Conservation (phyloP, 2,797 vertebrate genomes). For the Meda fulgida region DNA sequence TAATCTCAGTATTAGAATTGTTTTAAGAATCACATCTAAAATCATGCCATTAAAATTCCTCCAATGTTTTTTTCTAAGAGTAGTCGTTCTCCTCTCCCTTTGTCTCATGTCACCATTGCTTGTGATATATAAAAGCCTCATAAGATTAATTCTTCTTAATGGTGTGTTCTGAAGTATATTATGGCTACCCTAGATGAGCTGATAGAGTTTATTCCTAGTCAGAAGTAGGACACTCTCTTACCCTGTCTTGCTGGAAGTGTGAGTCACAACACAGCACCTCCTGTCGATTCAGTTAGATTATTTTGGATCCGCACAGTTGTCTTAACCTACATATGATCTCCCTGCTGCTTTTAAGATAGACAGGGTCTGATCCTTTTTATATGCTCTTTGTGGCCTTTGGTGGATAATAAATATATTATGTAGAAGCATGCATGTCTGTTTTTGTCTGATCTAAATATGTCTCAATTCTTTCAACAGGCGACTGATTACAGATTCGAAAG, state of each 20-base stretch:
- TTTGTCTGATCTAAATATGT: conserved; percentile 5
- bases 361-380: conserved; percentile 8
- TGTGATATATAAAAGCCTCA: background rate
- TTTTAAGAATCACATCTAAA: background rate
- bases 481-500: conserved; percentile 99
- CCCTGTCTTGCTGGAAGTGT: conserved; percentile 7
- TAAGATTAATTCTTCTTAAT: conserved; percentile 1
- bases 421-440: conserved; percentile 4
- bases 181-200: conserved; percentile 31
- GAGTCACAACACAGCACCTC: conserved; percentile 29
- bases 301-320: conserved; percentile 60
- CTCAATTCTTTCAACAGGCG: conserved; percentile 80
- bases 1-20: background rate
- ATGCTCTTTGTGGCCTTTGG: background rate
- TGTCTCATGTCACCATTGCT: background rate
- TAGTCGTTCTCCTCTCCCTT: background rate
- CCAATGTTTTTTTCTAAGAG: background rate
- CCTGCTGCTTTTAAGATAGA: conserved; percentile 16
- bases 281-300: conserved; percentile 18
- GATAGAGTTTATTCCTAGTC: conserved; percentile 34
- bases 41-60: background rate
- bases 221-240: conserved; percentile 46
- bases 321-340: conserved; percentile 76
- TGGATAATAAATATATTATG: background rate
- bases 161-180: conserved; percentile 7